Evolutionary conservation across 2,113 vertebrate genomes (phyloP).

Genomic region (Pedetes capensis): DNA sequence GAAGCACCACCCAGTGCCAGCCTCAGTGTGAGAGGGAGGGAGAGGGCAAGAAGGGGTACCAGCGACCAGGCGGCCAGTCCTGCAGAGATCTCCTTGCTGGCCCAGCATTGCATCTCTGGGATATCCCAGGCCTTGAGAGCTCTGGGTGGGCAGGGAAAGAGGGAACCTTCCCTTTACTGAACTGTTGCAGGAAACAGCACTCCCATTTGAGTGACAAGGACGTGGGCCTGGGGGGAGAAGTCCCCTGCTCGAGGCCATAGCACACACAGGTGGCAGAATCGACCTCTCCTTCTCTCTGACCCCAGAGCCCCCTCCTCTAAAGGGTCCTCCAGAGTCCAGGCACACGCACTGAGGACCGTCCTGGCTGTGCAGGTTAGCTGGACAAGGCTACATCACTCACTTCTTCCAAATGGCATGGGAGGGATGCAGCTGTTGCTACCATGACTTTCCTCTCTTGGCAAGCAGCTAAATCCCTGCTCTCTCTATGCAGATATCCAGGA

Average conservation of each 20-base stretch:
- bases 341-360: rapidly evolving
- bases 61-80: background rate
- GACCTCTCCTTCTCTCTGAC: background rate
- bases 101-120: background rate
- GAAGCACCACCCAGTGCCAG: no score
- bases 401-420: background rate
- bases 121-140: background rate
- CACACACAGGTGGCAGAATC: background rate
- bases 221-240: background rate
- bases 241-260: background rate
- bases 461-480: background rate
- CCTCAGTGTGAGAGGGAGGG: background rate
- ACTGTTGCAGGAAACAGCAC: background rate
- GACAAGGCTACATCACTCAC: background rate
- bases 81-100: background rate
- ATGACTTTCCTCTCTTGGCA: background rate
- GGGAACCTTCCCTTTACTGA: no score
- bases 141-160: background rate
- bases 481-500: background rate
- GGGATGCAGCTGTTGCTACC: background rate
- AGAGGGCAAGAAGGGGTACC: background rate
- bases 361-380: background rate
- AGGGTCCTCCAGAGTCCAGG: background rate
- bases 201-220: background rate
- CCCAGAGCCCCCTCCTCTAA: background rate